phyloP scores from a whole-genome alignment of 2,888 invertebrate genomes.

The Timandra comae region DNA sequence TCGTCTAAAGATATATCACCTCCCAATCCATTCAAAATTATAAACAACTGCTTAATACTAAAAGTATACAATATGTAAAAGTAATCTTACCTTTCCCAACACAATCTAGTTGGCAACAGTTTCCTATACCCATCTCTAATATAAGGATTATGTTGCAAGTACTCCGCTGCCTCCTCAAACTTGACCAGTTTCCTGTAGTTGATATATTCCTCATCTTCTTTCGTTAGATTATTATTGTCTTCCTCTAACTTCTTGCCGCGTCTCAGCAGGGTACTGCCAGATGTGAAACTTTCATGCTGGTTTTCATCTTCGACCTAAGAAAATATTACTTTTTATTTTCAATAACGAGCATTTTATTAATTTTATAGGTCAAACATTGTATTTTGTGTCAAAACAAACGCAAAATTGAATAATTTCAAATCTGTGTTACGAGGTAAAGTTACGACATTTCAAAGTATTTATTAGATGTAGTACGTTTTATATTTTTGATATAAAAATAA shows the following conservation, averaged over 20 bases:
- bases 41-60: too few species aligned
- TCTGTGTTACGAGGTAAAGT: too few species aligned
- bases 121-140: slow-evolving; percentile 91
- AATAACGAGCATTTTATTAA: too few species aligned
- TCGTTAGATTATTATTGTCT: slow-evolving; percentile 67
- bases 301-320: slow-evolving; percentile 51
- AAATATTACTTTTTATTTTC: too few species aligned
- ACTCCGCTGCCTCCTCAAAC: slow-evolving; percentile 84
- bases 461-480: too few species aligned
- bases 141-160: slow-evolving; percentile 90
- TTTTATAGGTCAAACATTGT: too few species aligned
- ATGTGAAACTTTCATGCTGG: slow-evolving; percentile 40
- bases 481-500: too few species aligned
- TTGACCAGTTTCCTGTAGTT: slow-evolving; percentile 64
- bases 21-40: too few species aligned
- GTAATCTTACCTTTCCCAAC: slow-evolving; percentile 86
- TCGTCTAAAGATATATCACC: too few species aligned
- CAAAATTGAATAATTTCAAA: too few species aligned
- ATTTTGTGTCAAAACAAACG: too few species aligned
- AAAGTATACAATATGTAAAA: slow-evolving; percentile 1
- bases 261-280: slow-evolving; percentile 41
- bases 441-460: too few species aligned
- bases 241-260: slow-evolving; percentile 64
- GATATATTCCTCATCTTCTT: slow-evolving; percentile 67
- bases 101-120: slow-evolving; percentile 86